phyloP scores from a whole-genome alignment of 2,888 invertebrate genomes.

The Balanococcus diminutus region DNA sequence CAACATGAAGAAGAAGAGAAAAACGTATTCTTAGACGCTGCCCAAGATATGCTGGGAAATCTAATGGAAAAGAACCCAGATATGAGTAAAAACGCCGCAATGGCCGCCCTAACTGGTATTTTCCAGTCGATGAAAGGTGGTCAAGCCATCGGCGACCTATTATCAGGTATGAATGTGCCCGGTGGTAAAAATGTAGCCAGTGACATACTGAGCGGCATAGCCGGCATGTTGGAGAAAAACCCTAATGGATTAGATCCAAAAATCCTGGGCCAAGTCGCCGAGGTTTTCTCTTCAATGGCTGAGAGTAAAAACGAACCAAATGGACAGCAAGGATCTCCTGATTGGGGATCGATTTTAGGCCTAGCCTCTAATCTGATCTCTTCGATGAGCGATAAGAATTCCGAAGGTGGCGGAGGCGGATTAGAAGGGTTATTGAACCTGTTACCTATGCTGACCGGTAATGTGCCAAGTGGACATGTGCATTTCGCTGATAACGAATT shows the following conservation, averaged over 20 bases:
- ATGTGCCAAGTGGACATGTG: constrained; percentile 64
- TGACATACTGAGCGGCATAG: constrained; percentile 50
- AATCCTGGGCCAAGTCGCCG: constrained; percentile 68
- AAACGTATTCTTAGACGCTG: constrained; percentile 72
- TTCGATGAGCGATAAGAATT: constrained; percentile 37
- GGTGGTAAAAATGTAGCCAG: constrained; percentile 47
- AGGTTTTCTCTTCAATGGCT: constrained; percentile 63
- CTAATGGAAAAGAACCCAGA: constrained; percentile 61
- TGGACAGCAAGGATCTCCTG: constrained; percentile 49
- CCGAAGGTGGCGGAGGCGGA: constrained; percentile 59
- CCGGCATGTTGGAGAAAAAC: constrained; percentile 53
- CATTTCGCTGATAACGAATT: constrained; percentile 63
- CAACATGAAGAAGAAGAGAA: constrained; percentile 64
- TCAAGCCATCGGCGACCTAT: constrained; percentile 63
- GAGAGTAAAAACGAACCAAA: constrained; percentile 57
- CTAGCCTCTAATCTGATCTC: constrained; percentile 57
- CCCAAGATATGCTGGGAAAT: constrained; percentile 72
- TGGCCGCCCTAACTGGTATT: constrained; percentile 69
- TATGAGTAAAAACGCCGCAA: constrained; percentile 61
- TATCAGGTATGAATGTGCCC: constrained; percentile 54
- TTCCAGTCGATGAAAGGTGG: constrained; percentile 73
- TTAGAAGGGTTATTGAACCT: constrained; percentile 64
- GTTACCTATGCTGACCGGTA: constrained; percentile 71
- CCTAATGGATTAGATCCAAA: constrained; percentile 62
- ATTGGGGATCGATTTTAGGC: constrained; percentile 57